Conservation (phyloP, 2,888 invertebrate species). For the Lacanobia oleracea region DNA sequence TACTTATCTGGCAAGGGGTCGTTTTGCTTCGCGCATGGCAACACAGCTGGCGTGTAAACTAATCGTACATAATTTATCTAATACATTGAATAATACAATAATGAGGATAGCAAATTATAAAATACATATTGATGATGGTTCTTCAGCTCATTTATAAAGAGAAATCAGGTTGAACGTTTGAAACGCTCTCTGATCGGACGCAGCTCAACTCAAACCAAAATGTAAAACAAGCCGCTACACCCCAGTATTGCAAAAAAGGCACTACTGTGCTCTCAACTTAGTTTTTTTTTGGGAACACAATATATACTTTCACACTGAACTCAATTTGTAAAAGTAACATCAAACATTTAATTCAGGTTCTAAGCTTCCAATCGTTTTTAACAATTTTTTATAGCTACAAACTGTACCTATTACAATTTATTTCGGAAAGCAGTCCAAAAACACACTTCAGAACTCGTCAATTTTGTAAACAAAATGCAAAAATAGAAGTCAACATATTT, state of each 20-base stretch:
- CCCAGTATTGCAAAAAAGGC: conserved; percentile 19
- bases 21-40: conserved; percentile 64
- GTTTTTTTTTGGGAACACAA: not conserved
- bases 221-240: conserved; percentile 18
- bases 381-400: not conserved
- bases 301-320: conserved; percentile 1
- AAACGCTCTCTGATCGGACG: conserved; percentile 43
- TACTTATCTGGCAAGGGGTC: conserved; percentile 58
- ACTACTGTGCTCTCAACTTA: conserved; percentile 21
- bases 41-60: conserved; percentile 65
- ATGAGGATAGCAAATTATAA: conserved; percentile 72
- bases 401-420: conserved; percentile 5
- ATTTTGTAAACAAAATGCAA: conserved; percentile 39
- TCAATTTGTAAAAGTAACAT: not conserved
- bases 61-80: conserved; percentile 76
- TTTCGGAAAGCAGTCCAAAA: conserved; percentile 15
- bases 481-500: conserved; percentile 17
- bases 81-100: conserved; percentile 77
- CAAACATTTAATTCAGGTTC: not conserved
- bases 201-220: conserved; percentile 21
- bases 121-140: conserved; percentile 58
- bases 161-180: conserved; percentile 79
- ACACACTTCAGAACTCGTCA: conserved; percentile 2
- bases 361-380: conserved; percentile 18
- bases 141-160: conserved; percentile 60